Evolutionary conservation across 2,113 vertebrate species (phyloP).

Genomic region (Chelonoidis abingdonii): DNA sequence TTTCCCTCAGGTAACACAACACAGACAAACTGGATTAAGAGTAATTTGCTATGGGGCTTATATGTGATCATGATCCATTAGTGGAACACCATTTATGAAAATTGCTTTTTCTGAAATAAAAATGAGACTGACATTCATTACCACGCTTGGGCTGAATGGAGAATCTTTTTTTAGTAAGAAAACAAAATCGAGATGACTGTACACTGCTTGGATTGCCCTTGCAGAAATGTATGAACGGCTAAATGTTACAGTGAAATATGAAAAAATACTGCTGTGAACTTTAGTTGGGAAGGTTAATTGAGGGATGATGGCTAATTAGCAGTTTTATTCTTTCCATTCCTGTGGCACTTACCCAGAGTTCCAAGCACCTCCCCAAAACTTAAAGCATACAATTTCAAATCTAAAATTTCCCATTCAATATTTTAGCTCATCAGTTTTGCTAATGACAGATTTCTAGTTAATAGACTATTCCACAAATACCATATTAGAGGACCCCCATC

Average conservation of each 20-base stretch:
- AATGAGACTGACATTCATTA: conserved; percentile 80
- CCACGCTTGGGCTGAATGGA: conserved; percentile 42
- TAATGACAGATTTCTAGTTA: neutral
- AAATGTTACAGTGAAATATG: neutral
- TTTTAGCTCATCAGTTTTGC: neutral
- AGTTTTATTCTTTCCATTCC: neutral
- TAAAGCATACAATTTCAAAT: neutral
- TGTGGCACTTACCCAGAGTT: neutral
- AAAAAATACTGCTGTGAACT: neutral
- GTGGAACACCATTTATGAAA: conserved; percentile 86
- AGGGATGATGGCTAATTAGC: neutral
- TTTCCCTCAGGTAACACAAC: conserved; percentile 97
- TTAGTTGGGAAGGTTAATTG: neutral
- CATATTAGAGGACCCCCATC: neutral
- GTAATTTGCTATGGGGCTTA: conserved; percentile 98
- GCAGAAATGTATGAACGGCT: neutral
- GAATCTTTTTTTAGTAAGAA: neutral
- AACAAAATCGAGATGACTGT: conserved; percentile 20
- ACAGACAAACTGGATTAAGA: conserved; percentile 95
- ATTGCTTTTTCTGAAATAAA: conserved; percentile 89
- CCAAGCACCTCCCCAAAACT: neutral
- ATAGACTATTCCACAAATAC: neutral
- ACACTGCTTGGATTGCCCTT: neutral
- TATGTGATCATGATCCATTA: conserved; percentile 93
- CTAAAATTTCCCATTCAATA: neutral